These are phyloP conservation scores for Tachina grossa DNA, from an alignment of 2,888 invertebrate genomes.

Conservation along the genomic window DNA sequence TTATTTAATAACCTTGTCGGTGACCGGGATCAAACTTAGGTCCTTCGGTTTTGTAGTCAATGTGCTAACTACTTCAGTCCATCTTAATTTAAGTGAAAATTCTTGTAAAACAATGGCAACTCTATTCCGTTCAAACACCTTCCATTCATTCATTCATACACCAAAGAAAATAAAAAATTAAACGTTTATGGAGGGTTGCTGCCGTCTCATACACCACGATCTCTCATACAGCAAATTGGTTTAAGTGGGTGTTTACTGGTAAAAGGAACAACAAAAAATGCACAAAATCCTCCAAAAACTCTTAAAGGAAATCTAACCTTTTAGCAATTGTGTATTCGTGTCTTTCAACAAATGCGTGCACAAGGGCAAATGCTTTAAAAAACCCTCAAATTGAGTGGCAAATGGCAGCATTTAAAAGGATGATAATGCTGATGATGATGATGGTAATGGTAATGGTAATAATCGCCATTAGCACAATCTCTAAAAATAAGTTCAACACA, in stretches of 20 bases:
- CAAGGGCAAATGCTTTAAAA: conserved; percentile 79
- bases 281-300: conserved; percentile 46
- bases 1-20: too few relatives aligned
- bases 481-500: conserved; percentile 60
- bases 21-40: too few relatives aligned
- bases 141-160: background rate
- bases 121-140: conserved; percentile 1
- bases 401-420: conserved; percentile 78
- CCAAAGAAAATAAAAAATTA: background rate
- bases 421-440: conserved; percentile 43
- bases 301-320: conserved; percentile 75
- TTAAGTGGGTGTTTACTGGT: conserved; percentile 81
- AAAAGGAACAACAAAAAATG: conserved; percentile 76
- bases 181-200: conserved; percentile 16
- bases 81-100: too few relatives aligned
- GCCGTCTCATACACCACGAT: background rate
- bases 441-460: conserved; percentile 74
- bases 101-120: background rate
- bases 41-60: too few relatives aligned
- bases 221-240: conserved; percentile 79
- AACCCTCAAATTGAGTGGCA: conserved; percentile 76
- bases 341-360: conserved; percentile 66
- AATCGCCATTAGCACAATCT: conserved; percentile 71
- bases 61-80: too few relatives aligned
- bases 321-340: conserved; percentile 38